These are phyloP conservation scores for Trachemys scripta DNA, from an alignment of 2,113 vertebrate genomes.

Conservation along the genomic window DNA sequence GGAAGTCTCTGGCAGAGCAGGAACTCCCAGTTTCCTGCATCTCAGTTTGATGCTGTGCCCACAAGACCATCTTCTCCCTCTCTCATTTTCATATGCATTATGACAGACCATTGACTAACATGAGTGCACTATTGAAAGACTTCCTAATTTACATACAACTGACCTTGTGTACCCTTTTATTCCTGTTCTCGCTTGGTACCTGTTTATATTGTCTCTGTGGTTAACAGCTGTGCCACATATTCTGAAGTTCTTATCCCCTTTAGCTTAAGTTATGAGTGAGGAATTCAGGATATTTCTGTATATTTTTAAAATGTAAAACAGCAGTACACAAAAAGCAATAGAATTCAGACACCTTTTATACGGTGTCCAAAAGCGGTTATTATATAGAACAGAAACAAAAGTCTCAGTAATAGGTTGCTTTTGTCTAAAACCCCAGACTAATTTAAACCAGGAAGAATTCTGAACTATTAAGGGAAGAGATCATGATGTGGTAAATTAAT, in stretches of 20 bases:
- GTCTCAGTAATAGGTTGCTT: conserved; percentile 24
- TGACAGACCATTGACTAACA: not conserved
- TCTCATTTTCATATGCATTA: not conserved
- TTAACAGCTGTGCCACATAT: not conserved
- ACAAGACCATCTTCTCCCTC: not conserved
- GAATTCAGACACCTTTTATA: not conserved
- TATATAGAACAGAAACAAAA: conserved; percentile 24
- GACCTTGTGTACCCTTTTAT: not conserved
- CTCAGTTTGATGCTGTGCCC: conserved; percentile 10
- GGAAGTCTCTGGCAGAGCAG: conserved; percentile 4
- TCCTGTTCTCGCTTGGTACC: not conserved
- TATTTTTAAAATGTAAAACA: conserved; percentile 24
- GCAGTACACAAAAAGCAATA: not conserved
- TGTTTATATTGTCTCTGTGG: not conserved
- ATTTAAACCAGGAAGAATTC: conserved; percentile 41
- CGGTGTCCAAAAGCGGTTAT: not conserved
- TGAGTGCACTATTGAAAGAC: conserved; percentile 1
- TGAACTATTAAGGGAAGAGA: not conserved
- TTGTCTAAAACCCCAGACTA: not conserved
- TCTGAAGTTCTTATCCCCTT: not conserved
- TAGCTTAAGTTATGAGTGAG: not conserved
- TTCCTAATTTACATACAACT: not conserved
- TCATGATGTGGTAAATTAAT: not conserved
- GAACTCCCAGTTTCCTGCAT: conserved; percentile 25
- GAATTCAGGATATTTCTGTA: not conserved